Conservation (phyloP, 92 coral and sea anemone species). For the Diadumene lineata region DNA sequence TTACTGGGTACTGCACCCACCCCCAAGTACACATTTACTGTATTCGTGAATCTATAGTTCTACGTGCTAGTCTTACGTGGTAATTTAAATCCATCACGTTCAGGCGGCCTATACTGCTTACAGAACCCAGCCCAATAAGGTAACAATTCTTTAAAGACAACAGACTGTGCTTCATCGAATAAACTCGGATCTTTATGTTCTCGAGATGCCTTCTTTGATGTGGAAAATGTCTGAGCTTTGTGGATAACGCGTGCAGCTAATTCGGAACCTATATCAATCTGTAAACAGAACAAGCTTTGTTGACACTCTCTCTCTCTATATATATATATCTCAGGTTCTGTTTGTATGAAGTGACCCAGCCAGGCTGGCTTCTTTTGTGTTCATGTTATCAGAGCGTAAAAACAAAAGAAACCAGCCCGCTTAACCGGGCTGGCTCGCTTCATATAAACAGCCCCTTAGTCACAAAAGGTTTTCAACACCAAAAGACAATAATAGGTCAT, state of each 20-base stretch:
- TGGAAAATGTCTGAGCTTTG: conserved; percentile 77
- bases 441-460: too few relatives aligned
- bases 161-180: conserved; percentile 92
- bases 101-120: conserved; percentile 68
- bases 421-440: too few relatives aligned
- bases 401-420: too few relatives aligned
- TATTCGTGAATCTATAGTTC: neutral
- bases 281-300: neutral
- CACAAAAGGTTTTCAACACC: too few relatives aligned
- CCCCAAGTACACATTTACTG: neutral
- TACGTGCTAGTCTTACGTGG: conserved; percentile 71
- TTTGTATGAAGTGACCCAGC: too few relatives aligned
- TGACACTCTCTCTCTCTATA: too few relatives aligned
- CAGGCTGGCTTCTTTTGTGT: too few relatives aligned
- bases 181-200: conserved; percentile 85
- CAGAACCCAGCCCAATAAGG: conserved; percentile 99
- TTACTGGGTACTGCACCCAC: too few relatives aligned
- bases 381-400: too few relatives aligned
- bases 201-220: conserved; percentile 74
- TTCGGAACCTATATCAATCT: conserved; percentile 97
- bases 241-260: conserved; percentile 87
- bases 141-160: conserved; percentile 86
- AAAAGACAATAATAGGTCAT: too few relatives aligned
- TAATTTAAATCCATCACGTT: conserved; percentile 55
- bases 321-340: too few relatives aligned